Base-by-base conservation (phyloP, 2,113 vertebrate species). In the Poecile atricapillus region DNA sequence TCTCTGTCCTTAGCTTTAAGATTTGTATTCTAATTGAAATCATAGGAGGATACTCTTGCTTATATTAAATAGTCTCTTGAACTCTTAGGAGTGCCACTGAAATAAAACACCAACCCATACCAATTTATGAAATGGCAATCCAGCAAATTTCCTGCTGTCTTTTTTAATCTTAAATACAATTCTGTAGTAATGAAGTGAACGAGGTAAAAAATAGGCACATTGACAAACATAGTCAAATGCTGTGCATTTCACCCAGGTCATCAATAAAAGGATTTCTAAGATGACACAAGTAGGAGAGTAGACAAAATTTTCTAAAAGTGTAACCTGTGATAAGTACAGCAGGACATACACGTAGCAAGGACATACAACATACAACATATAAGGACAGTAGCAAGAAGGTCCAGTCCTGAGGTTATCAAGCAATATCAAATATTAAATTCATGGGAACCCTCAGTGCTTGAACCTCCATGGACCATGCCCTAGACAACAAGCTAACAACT, bases 151-250 rank as follows among this genome's bases (percentile, higher is more conserved):
- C 17, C 53, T 92, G 39, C 28, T 37, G 21, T 12, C 28, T 35
- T 83, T 96, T 97, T 58, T 15, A 30, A 75, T 49, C 65, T 86
- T 75, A 47, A 93, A 94, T 89, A 50, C 41, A 86, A 50, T 94
- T 93, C 77, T 82, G 35, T 15, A 59, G 25, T 69, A 93, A 94
- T 64, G 67, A 80, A 83, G 22, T 56, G 8, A 67, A 73, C 37
- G 19, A 83, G 71, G n/a, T 43, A 87, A 62, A 95, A 94, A 74
- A 58, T 22, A 79, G 23, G 49, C 10, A 7, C n/a, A 56, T 82
- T 64, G 73, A 67, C 39, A 90, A 73, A 13, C 8, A 17, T 28
- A 44, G 49, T 64, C 73, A 85, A 87, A 85, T 69, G 15, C 5
- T 75, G 49, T 71, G 65, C 18, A 27, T 82, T 91, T 93, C 53